A percentile compares a stretch with the other conserved stretches of the same genome.
Conservation (phyloP, 2,888 invertebrate species). For the Oxyscelio sp. region DNA sequence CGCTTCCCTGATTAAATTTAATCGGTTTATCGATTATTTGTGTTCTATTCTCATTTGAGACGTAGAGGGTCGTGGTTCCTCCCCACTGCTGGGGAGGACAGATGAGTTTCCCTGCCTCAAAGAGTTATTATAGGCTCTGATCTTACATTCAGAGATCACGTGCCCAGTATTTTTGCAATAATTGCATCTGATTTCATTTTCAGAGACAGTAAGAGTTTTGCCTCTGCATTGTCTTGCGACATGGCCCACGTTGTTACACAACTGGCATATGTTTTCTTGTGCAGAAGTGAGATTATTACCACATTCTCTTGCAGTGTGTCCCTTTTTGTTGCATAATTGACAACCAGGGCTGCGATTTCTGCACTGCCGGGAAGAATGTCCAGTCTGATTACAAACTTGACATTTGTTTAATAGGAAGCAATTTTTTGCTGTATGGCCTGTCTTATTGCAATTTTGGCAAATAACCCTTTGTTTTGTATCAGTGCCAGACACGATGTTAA, state of each 20-base stretch:
- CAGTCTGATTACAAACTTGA: too few species aligned
- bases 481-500: too few species aligned
- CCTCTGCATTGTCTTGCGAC: too few species aligned
- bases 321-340: background rate
- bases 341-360: too few species aligned
- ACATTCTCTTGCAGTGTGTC: background rate
- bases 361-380: too few species aligned
- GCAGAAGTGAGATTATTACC: too few species aligned
- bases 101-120: slow-evolving; percentile 15
- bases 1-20: background rate
- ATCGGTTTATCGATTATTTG: slow-evolving; percentile 16
- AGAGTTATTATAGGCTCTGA: slow-evolving; percentile 16
- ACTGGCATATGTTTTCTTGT: too few species aligned
- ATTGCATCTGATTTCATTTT: too few species aligned
- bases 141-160: background rate
- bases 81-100: slow-evolving; percentile 15
- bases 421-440: slow-evolving; percentile 10
- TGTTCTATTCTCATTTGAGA: background rate
- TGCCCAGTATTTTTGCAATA: slow-evolving; percentile 20
- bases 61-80: background rate
- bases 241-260: too few species aligned
- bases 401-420: too few species aligned
- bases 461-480: too few species aligned
- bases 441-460: slow-evolving; percentile 10
- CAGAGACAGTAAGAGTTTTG: too few species aligned